A percentile compares a stretch with the other conserved stretches of the same genome.
phyloP scores from a whole-genome alignment of 2,113 vertebrate genomes.

The Haliaeetus leucogaster region DNA sequence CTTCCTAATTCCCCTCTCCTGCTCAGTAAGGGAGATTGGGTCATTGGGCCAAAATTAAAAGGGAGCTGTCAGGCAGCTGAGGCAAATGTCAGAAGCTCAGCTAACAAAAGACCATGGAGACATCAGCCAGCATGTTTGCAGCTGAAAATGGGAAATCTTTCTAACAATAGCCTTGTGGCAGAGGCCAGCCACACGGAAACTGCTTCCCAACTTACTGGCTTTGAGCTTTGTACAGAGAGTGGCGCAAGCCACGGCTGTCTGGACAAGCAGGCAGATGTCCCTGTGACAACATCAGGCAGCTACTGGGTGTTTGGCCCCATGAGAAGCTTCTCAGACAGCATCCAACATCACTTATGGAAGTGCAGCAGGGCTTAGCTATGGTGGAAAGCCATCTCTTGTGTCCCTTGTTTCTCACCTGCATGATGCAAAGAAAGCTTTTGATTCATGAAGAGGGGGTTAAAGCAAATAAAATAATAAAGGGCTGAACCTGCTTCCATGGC shows the following conservation, averaged over 20 bases:
- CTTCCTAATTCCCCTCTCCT: background rate
- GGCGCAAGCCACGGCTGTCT: background rate
- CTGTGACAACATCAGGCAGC: background rate
- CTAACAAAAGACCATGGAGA: background rate
- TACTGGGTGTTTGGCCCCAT: rapidly evolving
- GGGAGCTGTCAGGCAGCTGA: background rate
- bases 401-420: background rate
- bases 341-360: background rate
- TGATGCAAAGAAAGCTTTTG: background rate
- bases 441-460: background rate
- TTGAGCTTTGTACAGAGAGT: background rate
- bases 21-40: background rate
- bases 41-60: background rate
- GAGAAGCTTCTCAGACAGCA: background rate
- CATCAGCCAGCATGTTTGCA: background rate
- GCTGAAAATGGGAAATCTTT: background rate
- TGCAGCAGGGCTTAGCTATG: background rate
- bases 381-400: background rate
- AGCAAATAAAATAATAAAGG: background rate
- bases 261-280: background rate
- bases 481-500: rapidly evolving
- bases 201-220: background rate
- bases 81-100: background rate
- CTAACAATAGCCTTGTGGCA: background rate
- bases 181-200: background rate